phyloP scores from a whole-genome alignment of 2,113 vertebrate genomes.

The Polypterus senegalus region DNA sequence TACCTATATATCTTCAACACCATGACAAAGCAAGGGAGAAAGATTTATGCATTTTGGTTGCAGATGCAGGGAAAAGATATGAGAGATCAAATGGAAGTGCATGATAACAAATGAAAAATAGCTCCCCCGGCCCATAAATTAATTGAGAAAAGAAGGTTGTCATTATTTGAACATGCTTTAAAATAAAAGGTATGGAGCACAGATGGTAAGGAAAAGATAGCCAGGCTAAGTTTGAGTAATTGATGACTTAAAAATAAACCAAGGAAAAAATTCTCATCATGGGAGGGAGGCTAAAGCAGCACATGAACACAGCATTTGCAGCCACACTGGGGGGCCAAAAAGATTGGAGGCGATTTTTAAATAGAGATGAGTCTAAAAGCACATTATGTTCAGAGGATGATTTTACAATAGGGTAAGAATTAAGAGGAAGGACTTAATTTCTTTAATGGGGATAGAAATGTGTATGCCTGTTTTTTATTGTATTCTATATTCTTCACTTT shows the following conservation, averaged over 20 bases:
- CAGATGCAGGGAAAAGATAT: conserved; percentile 79
- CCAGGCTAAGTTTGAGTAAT: conserved; percentile 74
- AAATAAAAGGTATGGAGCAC: conserved; percentile 75
- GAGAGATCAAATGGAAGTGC: conserved; percentile 79
- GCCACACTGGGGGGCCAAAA: no score
- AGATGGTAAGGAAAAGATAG: conserved; percentile 80
- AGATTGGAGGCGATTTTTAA: no score
- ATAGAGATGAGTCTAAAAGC: no score
- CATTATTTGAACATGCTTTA: conserved; percentile 78
- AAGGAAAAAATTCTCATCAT: conserved; percentile 61
- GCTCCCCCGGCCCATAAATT: conserved; percentile 71
- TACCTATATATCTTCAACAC: conserved; percentile 67
- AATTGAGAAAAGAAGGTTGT: conserved; percentile 83
- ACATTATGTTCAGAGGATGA: no score
- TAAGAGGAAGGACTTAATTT: no score
- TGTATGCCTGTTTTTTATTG: no score
- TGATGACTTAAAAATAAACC: conserved; percentile 88
- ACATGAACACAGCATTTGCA: conserved; percentile 23
- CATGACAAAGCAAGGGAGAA: conserved; percentile 60
- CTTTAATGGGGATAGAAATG: no score
- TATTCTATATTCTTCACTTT: no score
- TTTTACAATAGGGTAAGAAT: no score
- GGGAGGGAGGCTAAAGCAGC: conserved; percentile 60
- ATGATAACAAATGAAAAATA: conserved; percentile 84
- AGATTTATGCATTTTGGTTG: conserved; percentile 80